These are phyloP conservation scores for Lithophane ornitopus DNA, from an alignment of 2,888 invertebrate genomes.

Conservation along the genomic window DNA sequence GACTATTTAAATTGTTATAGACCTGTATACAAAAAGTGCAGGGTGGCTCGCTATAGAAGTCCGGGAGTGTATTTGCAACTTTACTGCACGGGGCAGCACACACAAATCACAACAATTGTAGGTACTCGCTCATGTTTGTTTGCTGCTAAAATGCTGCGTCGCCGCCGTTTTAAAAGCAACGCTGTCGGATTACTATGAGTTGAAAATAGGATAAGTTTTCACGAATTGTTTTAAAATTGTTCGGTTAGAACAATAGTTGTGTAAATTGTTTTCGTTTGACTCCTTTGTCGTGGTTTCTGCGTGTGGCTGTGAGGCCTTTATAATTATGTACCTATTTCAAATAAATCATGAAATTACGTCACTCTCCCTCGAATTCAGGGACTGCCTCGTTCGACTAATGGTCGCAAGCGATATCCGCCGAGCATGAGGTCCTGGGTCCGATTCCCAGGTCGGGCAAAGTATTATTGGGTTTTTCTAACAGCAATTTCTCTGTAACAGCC, in stretches of 20 bases:
- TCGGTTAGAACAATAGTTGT: constrained; percentile 36
- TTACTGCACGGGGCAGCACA: constrained; percentile 43
- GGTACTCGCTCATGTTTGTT: constrained; percentile 70
- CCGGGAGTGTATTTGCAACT: constrained; percentile 18
- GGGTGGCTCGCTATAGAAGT: no score
- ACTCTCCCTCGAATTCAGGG: not conserved
- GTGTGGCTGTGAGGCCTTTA: constrained; percentile 4
- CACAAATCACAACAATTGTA: constrained; percentile 77
- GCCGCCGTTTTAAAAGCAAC: constrained; percentile 60
- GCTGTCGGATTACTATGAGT: constrained; percentile 33
- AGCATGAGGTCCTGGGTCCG: no score
- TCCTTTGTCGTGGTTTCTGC: constrained; percentile 40
- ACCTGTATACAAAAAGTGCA: no score
- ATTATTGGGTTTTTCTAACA: no score
- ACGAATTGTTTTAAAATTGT: constrained; percentile 47
- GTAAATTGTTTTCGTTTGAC: constrained; percentile 39
- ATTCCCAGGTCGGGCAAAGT: no score
- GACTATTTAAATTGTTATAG: no score
- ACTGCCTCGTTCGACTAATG: no score
- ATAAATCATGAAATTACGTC: not conserved
- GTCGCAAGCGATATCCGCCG: no score
- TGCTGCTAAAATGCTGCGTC: constrained; percentile 63
- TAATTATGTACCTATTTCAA: not conserved
- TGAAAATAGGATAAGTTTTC: constrained; percentile 51
- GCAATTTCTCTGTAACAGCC: no score